Evolutionary conservation across 2,113 vertebrate genomes (phyloP).

Genomic region (Lophotis ruficrista): DNA sequence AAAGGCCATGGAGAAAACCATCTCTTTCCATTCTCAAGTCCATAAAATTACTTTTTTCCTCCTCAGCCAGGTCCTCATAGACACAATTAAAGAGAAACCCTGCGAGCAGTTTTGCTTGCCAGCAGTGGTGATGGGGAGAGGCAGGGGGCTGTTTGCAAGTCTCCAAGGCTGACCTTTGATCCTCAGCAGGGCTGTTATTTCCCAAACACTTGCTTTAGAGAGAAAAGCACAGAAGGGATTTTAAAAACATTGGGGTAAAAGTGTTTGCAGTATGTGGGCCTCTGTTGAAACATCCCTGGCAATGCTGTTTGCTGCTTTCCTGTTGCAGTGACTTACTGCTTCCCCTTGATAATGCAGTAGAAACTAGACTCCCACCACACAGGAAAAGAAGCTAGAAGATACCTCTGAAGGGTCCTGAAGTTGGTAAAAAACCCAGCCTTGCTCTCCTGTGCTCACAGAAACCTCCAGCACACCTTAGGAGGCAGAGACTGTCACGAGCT

Average conservation of each 20-base stretch:
- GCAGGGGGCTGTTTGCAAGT: accelerated
- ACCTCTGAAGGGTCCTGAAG: neutral
- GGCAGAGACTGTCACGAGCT: neutral
- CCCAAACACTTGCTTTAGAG: neutral
- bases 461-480: neutral
- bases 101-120: neutral
- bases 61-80: neutral
- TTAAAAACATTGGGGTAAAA: neutral
- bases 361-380: neutral
- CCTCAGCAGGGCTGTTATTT: neutral
- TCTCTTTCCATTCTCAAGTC: neutral
- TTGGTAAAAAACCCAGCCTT: neutral
- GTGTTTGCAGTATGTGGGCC: accelerated
- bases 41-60: neutral
- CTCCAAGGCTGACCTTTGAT: neutral
- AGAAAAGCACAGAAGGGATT: neutral
- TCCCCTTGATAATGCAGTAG: neutral
- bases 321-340: neutral
- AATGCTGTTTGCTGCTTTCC: neutral
- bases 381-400: neutral
- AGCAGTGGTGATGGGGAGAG: neutral
- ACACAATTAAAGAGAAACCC: neutral
- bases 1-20: neutral
- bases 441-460: neutral
- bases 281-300: neutral